Evolutionary conservation across 2,797 vertebrate species (phyloP).

Genomic region (Sebastes matsubarae): DNA sequence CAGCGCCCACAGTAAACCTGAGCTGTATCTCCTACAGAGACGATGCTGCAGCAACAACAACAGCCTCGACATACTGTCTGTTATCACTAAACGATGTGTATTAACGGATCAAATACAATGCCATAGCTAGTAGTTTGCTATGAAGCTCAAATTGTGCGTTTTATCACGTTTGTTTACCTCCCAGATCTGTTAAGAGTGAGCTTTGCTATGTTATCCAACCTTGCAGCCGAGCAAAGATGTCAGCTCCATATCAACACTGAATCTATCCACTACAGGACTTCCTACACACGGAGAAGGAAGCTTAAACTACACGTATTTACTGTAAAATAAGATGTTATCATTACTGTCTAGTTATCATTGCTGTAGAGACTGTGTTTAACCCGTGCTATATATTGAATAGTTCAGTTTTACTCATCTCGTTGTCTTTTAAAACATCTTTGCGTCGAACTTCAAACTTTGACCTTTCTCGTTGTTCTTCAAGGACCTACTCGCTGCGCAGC

Average conservation of each 20-base stretch:
- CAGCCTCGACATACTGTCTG: slow-evolving; percentile 73
- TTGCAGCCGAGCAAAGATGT: slow-evolving; percentile 20
- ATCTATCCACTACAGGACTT: neutral
- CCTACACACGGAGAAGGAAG: neutral
- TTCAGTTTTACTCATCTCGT: neutral
- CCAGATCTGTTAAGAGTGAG: slow-evolving; percentile 3
- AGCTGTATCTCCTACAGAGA: slow-evolving; percentile 53
- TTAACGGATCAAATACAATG: neutral
- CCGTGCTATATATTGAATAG: neutral
- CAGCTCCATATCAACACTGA: neutral
- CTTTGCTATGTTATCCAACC: slow-evolving; percentile 33
- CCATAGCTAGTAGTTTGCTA: slow-evolving; percentile 9
- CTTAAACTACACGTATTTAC: neutral
- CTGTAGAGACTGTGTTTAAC: rapidly evolving
- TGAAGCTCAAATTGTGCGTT: rapidly evolving
- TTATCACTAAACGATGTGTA: neutral
- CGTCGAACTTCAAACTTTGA: slow-evolving; percentile 48
- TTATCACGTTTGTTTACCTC: slow-evolving; percentile 29
- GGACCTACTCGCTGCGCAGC: slow-evolving; percentile 6
- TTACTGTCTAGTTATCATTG: no score
- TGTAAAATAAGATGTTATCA: rapidly evolving
- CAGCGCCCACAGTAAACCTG: slow-evolving; percentile 45
- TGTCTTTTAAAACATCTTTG: neutral
- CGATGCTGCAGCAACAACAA: slow-evolving; percentile 66
- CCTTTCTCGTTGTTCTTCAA: neutral